Evolutionary conservation across 1,140 invertebrate species (phyloP).

Genomic region (Matsumurasca onukii): DNA sequence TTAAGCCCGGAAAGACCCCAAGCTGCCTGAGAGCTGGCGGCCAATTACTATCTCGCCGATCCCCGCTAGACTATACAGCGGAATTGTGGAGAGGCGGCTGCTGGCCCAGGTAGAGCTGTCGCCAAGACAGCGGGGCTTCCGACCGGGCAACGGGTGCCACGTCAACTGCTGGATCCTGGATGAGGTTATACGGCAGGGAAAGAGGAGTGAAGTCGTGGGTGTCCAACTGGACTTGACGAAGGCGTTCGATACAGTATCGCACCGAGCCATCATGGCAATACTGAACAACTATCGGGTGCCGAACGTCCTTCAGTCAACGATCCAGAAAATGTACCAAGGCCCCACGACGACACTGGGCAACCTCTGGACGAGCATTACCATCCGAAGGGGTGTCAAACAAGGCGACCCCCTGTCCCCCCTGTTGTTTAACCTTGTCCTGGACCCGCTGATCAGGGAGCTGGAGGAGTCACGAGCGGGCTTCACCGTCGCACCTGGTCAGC

Average conservation of each 20-base stretch:
- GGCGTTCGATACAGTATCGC: conserved; percentile 47
- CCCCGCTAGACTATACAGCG: conserved; percentile 31
- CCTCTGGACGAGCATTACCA: background rate
- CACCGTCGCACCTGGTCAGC: background rate
- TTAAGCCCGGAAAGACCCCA: conserved; percentile 39
- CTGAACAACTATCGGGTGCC: background rate
- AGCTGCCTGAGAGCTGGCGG: conserved; percentile 34
- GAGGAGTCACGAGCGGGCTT: background rate
- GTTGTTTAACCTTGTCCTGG: no score
- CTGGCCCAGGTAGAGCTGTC: background rate
- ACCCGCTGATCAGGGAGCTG: conserved; percentile 4
- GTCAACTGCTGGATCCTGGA: conserved; percentile 34
- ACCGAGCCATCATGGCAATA: conserved; percentile 37
- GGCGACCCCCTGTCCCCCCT: background rate
- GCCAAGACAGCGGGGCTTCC: conserved; percentile 40
- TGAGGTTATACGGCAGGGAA: conserved; percentile 12
- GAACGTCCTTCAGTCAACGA: background rate
- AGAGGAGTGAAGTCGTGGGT: conserved; percentile 24
- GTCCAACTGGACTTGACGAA: conserved; percentile 30
- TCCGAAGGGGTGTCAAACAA: conserved; percentile 31
- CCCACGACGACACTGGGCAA: background rate
- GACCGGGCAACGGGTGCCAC: conserved; percentile 35
- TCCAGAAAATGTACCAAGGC: conserved; percentile 7
- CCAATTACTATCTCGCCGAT: conserved; percentile 41
- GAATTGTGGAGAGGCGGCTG: conserved; percentile 26